These are phyloP conservation scores for Cochlearius cochlearius DNA, from an alignment of 2,113 vertebrate genomes.

Conservation along the genomic window DNA sequence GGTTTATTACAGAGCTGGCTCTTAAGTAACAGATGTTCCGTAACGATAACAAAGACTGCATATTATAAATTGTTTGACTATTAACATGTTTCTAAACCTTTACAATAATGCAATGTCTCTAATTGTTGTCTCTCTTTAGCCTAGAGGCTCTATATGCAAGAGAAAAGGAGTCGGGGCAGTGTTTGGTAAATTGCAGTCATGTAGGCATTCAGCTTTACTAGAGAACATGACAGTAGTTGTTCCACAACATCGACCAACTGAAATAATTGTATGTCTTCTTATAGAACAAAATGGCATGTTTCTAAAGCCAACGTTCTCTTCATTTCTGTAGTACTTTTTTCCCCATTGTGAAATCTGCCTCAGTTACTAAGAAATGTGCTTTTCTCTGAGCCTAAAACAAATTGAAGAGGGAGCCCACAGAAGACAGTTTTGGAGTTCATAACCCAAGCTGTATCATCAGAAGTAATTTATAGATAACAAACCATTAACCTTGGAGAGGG, in stretches of 20 bases:
- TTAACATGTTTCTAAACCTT: background rate
- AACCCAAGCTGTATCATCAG: background rate
- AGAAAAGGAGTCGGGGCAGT: background rate
- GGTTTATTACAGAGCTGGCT: background rate
- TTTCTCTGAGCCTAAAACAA: conserved; percentile 7
- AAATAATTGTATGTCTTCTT: background rate
- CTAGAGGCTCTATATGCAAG: background rate
- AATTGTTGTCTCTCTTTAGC: background rate
- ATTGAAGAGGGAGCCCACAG: background rate
- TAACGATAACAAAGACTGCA: background rate
- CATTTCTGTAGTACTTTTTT: background rate
- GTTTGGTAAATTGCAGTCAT: background rate
- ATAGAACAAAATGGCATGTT: background rate
- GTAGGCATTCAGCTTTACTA: background rate
- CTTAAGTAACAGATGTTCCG: background rate
- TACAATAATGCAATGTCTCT: background rate
- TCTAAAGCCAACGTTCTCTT: background rate
- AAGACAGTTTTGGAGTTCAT: background rate
- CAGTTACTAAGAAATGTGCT: background rate
- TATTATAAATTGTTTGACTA: background rate
- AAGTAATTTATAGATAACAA: conserved; percentile 37
- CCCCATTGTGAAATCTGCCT: background rate
- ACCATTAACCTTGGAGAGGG: conserved; percentile 35
- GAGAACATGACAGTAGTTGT: background rate
- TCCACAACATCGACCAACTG: background rate